phyloP scores from a whole-genome alignment of 2,797 vertebrate genomes.

The Mormyrops boulengeri region DNA sequence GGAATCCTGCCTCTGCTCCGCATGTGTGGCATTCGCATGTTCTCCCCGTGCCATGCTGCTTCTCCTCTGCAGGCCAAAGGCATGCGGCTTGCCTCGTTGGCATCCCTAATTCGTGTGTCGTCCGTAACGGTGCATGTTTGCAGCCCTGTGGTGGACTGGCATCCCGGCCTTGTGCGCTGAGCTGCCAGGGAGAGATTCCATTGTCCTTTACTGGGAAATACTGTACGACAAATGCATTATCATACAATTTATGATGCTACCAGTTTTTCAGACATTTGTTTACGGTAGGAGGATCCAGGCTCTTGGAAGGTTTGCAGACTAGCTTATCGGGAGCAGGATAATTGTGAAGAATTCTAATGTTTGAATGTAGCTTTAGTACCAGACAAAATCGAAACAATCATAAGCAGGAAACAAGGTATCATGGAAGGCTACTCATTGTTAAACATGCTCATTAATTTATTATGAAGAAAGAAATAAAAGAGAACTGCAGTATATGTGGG shows the following conservation, averaged over 20 bases:
- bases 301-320: neutral
- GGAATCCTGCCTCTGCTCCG: neutral
- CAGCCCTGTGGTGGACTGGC: neutral
- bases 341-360: neutral
- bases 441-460: conserved; percentile 2
- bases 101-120: neutral
- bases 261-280: neutral
- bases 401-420: neutral
- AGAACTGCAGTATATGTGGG: neutral
- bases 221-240: neutral
- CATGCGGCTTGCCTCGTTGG: neutral
- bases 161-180: neutral
- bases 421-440: neutral
- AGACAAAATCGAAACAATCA: neutral
- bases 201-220: neutral
- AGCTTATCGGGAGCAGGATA: neutral
- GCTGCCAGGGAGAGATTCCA: neutral
- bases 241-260: neutral
- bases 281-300: neutral
- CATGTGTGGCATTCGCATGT: neutral
- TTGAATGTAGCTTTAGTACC: neutral
- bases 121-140: neutral
- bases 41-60: neutral
- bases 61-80: neutral
- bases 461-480: neutral